phyloP scores from a whole-genome alignment of 2,888 invertebrate species.

The Xylota segnis region DNA sequence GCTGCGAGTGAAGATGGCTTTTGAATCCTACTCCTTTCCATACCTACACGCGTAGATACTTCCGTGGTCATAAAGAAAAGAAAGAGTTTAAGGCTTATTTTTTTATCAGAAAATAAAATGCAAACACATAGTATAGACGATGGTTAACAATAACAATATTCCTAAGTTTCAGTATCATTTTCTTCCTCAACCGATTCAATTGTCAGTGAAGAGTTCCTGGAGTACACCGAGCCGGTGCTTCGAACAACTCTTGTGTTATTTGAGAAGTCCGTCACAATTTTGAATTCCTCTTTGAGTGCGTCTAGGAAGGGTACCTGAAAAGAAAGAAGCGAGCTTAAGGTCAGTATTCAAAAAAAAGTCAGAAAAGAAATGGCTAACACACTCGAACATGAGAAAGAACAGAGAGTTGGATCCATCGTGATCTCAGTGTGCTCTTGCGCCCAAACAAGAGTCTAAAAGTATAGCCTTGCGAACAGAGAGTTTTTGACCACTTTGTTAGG shows the following conservation, averaged over 20 bases:
- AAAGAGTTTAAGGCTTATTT: not conserved
- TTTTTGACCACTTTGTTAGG: too few species aligned
- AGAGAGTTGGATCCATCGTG: too few species aligned
- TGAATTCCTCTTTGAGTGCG: constrained; percentile 89
- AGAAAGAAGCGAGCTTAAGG: too few species aligned
- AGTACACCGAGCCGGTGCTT: constrained; percentile 83
- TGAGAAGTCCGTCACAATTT: constrained; percentile 89
- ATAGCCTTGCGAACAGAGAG: too few species aligned
- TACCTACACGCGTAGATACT: too few species aligned
- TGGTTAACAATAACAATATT: constrained; percentile 2
- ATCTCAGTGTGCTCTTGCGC: too few species aligned
- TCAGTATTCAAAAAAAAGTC: too few species aligned
- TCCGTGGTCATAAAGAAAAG: too few species aligned
- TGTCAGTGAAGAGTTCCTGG: constrained; percentile 82
- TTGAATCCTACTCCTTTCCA: too few species aligned
- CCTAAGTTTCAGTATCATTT: constrained; percentile 33
- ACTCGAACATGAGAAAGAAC: too few species aligned
- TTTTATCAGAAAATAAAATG: not conserved
- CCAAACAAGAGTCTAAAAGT: too few species aligned
- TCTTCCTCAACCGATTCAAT: constrained; percentile 79
- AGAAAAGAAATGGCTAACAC: constrained; percentile 1
- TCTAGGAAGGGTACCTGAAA: constrained; percentile 88
- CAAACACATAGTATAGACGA: not conserved
- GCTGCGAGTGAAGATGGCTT: too few species aligned
- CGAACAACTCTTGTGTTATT: constrained; percentile 89